Base-by-base conservation (phyloP, 2,888 invertebrate species). In the Carterocephalus palaemon region DNA sequence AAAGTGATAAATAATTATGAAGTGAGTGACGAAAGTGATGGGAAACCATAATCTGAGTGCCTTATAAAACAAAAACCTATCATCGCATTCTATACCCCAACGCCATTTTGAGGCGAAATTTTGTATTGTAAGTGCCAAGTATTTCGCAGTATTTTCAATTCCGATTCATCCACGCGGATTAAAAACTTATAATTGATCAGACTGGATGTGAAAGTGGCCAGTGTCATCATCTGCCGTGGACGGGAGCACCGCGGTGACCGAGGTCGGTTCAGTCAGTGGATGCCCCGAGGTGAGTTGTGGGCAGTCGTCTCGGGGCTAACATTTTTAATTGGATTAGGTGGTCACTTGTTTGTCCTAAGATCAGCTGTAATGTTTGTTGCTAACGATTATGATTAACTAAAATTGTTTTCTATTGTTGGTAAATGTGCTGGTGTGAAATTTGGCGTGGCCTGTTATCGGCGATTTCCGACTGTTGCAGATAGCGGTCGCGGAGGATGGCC, bases 21-120 rank as follows among this genome's bases (percentile, higher is more conserved):
- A 68, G 75, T 80, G 75, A 73, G 62, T 67, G 67, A 49, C 53
- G 53, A 69, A 64, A 70, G 80, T 75, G 69, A 80, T 78, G 76
- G 59, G 59, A 76, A 70, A 66, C 64, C 63, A 55, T 70, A 71
- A 65, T 71, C 64, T 61, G 70, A 71, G 80, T 79, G 72, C 74
- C 73, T 64, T 76, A 75, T 76, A 76, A 84, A 84, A 83, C 84
- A 82, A 85, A 86, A 86, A 86, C 80, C 86, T 80, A 82, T 84
- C 84, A 80, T 82, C 83, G 82, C 88, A 85, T 88, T 87, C 85
- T 87, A 84, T 84, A 83, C 75, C 71, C 70, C 77, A 86, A 86
- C 88, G 88, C 88, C 88, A 88, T 88, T 88, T 88, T 88, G 88
- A 88, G 85, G 87, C 87, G 84, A 88, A 88, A 84, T 83, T 85